Evolutionary conservation across 1,140 invertebrate species (phyloP).

Genomic region (Drosophila sturtevanti): DNA sequence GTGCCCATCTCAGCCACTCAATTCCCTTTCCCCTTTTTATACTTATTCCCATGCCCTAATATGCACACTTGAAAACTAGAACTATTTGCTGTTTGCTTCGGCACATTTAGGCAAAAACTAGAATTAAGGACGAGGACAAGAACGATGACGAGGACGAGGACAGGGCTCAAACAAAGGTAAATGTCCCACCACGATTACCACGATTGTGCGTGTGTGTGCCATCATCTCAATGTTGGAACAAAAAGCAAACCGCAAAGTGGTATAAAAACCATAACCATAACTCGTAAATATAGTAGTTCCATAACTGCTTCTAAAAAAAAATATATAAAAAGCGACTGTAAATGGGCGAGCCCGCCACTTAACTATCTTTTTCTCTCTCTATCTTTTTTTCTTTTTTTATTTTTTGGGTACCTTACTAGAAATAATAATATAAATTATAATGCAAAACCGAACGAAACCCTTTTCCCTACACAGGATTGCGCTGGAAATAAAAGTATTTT

Average conservation of each 20-base stretch:
- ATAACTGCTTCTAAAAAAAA: not conserved
- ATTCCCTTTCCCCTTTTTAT: not conserved
- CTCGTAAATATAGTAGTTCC: slow-evolving; percentile 11
- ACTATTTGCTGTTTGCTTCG: slow-evolving; percentile 2
- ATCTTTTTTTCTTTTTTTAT: not conserved
- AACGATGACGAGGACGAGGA: not conserved
- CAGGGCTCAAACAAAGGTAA: not conserved
- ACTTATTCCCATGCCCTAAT: not conserved
- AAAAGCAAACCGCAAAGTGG: slow-evolving; percentile 21
- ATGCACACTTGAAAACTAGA: slow-evolving; percentile 9
- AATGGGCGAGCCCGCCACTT: slow-evolving; percentile 27
- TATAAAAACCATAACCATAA: slow-evolving; percentile 3
- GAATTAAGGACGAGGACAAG: not conserved
- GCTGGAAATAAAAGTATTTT: not conserved
- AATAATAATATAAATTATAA: slow-evolving; percentile 61
- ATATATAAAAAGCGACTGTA: not conserved
- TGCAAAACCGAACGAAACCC: slow-evolving; percentile 29
- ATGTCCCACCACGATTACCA: not conserved
- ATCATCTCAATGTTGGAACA: not conserved
- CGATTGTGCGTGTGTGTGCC: slow-evolving; percentile 12
- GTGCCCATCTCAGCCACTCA: slow-evolving; percentile 4
- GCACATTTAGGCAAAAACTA: not conserved
- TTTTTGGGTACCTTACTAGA: slow-evolving; percentile 34
- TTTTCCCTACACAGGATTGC: slow-evolving; percentile 29
- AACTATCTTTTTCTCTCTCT: slow-evolving; percentile 30